Conservation (phyloP, 2,888 invertebrate species). For the Gerris lacustris region DNA sequence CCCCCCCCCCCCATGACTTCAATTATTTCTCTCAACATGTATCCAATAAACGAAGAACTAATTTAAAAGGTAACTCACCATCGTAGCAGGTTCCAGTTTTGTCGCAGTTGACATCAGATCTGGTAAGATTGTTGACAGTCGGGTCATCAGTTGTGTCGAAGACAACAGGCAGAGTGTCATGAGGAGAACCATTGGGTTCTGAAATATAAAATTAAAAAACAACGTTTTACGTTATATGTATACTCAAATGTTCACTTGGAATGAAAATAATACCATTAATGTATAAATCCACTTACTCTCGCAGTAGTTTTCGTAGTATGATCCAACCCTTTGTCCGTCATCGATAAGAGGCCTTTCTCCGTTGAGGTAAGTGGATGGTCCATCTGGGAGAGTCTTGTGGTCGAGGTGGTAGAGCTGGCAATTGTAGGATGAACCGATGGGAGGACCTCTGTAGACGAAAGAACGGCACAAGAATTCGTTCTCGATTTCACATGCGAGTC, state of each 20-base stretch:
- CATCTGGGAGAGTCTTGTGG: conserved; percentile 82
- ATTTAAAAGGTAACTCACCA: conserved; percentile 45
- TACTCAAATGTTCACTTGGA: no score
- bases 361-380: conserved; percentile 79
- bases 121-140: conserved; percentile 57
- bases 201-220: conserved; percentile 33
- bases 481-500: conserved; percentile 81
- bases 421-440: conserved; percentile 66
- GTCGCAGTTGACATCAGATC: conserved; percentile 77
- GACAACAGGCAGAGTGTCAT: conserved; percentile 53
- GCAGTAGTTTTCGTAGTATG: conserved; percentile 81
- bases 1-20: no score
- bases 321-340: conserved; percentile 78
- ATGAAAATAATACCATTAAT: no score
- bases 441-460: conserved; percentile 56
- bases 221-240: no score
- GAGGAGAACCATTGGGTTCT: conserved; percentile 40
- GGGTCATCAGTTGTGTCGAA: conserved; percentile 68
- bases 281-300: conserved; percentile 52
- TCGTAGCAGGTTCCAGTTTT: conserved; percentile 91
- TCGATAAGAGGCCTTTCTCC: conserved; percentile 82
- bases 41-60: no score
- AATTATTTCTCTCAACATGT: no score
- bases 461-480: conserved; percentile 84
- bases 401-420: conserved; percentile 85